phyloP scores from a whole-genome alignment of 2,797 vertebrate species.

The Etheostoma nigrum region DNA sequence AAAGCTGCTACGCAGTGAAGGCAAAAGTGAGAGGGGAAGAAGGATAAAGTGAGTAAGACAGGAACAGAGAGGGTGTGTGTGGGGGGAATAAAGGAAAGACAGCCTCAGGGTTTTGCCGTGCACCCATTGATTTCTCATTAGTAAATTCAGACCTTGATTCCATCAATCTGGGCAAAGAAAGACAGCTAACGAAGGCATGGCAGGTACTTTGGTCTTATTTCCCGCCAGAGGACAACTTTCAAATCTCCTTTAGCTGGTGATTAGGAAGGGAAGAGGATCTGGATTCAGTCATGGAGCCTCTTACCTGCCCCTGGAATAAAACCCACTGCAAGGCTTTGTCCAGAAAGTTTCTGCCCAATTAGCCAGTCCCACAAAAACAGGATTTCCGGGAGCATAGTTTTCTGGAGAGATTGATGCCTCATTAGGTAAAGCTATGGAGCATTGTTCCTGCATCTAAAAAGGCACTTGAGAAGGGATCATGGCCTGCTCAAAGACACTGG shows the following conservation, averaged over 20 bases:
- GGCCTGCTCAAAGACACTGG: slow-evolving; percentile 2
- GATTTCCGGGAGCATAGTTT: slow-evolving; percentile 38
- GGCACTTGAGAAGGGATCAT: background rate
- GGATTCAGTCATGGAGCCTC: slow-evolving; percentile 33
- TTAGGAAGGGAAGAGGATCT: slow-evolving; percentile 54
- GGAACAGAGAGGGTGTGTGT: slow-evolving; percentile 22
- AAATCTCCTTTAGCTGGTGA: slow-evolving; percentile 64
- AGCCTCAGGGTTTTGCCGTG: slow-evolving; percentile 51
- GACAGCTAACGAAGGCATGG: slow-evolving; percentile 64
- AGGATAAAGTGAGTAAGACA: slow-evolving; percentile 50
- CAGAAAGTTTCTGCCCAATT: slow-evolving; percentile 64
- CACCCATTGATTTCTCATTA: slow-evolving; percentile 81
- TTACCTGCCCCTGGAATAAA: slow-evolving; percentile 28
- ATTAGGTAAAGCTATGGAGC: slow-evolving; percentile 50
- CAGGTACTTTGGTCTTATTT: slow-evolving; percentile 64
- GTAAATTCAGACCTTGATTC: slow-evolving; percentile 74
- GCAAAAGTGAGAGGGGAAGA: slow-evolving; percentile 27
- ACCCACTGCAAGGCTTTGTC: slow-evolving; percentile 35
- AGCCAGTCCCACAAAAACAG: slow-evolving; percentile 31
- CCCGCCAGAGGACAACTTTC: slow-evolving; percentile 66
- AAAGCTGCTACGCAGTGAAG: slow-evolving; percentile 6
- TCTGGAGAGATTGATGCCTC: slow-evolving; percentile 57
- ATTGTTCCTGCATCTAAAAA: slow-evolving; percentile 28
- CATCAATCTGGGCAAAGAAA: slow-evolving; percentile 54
- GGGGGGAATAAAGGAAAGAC: slow-evolving; percentile 56